Evolutionary conservation across 2,113 vertebrate genomes (phyloP), one percentile per base, ranked within the genome.

Genomic region (Plectropomus leopardus): DNA sequence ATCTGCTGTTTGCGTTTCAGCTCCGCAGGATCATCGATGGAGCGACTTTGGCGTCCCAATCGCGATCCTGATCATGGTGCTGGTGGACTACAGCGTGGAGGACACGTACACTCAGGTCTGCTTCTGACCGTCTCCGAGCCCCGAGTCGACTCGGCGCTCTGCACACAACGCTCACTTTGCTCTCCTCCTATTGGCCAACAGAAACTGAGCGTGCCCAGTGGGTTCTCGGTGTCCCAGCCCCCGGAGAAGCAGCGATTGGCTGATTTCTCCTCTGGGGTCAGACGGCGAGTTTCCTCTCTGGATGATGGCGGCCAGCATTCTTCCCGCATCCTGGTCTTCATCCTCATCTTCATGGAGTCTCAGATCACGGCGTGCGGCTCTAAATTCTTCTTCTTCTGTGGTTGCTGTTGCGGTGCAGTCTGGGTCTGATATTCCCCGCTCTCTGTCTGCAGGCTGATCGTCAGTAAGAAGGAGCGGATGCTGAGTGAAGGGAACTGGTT

Each of bases 281-380:
- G 83, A 89, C 0, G 91, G 83, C 0, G n/a, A 90, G 65, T 99
- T 99, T 82, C 98, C 98, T 0, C 83, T 98, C 58, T 99, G 98
- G 98, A 98, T 99, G 97, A 98, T 99, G 98, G 94, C 95, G 0
- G 97, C 97, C 78, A 97, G 97, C 0, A 86, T 95, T 69, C 95
- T 99, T 58, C 98, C 98, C 0, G 98, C 97, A 1, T 98, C 45
- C 94, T 99, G 0, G 97, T 98, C 92, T 99, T 98, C 89, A 99
- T 98, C 80, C 97, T 99, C 51, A 97, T 99, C 92, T 99, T 99
- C 92, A 99, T 99, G 98, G 98, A 99, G 93, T 98, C 98, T 0
- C 98, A 99, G 92, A 99, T 99, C 93, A 99, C 98, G 72, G 97
- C 98, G 98, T 99, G 96, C 2, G 3, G 4, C 13, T 3, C 59